phyloP scores from a whole-genome alignment of 2,797 vertebrate genomes.

The Rhincodon typus region DNA sequence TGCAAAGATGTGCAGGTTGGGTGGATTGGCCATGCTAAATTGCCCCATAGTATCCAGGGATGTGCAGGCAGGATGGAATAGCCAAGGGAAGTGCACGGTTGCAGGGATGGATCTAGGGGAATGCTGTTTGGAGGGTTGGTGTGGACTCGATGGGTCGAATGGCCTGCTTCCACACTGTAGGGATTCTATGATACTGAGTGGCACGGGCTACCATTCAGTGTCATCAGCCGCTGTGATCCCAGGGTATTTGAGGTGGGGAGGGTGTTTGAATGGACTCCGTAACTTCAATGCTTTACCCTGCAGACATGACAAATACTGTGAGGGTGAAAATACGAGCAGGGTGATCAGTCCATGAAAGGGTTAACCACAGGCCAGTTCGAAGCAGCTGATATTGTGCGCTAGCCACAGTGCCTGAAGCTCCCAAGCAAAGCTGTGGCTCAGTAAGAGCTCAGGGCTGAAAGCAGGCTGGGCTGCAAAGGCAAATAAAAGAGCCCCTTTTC shows the following conservation, averaged over 20 bases:
- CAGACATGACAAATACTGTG: neutral
- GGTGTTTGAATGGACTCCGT: neutral
- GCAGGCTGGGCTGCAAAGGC: conserved; percentile 3
- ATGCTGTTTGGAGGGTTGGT: too few relatives aligned
- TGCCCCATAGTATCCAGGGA: too few relatives aligned
- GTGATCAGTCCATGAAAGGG: neutral
- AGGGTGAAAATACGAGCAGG: neutral
- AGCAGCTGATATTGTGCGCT: neutral
- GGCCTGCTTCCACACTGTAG: too few relatives aligned
- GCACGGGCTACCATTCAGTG: neutral
- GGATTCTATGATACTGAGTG: neutral
- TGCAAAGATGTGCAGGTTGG: too few relatives aligned
- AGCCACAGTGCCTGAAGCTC: neutral
- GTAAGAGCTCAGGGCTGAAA: neutral
- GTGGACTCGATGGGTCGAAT: too few relatives aligned
- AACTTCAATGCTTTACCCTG: neutral
- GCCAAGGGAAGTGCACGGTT: too few relatives aligned
- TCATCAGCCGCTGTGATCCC: neutral
- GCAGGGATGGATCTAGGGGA: too few relatives aligned
- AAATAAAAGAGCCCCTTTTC: conserved; percentile 33
- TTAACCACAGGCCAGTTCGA: neutral
- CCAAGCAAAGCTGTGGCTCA: neutral
- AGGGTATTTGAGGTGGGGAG: too few relatives aligned
- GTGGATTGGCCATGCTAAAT: too few relatives aligned
- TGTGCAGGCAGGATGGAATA: too few relatives aligned